These are phyloP conservation scores for Perca fluviatilis DNA, from an alignment of 2,113 vertebrate genomes.

Conservation along the genomic window DNA sequence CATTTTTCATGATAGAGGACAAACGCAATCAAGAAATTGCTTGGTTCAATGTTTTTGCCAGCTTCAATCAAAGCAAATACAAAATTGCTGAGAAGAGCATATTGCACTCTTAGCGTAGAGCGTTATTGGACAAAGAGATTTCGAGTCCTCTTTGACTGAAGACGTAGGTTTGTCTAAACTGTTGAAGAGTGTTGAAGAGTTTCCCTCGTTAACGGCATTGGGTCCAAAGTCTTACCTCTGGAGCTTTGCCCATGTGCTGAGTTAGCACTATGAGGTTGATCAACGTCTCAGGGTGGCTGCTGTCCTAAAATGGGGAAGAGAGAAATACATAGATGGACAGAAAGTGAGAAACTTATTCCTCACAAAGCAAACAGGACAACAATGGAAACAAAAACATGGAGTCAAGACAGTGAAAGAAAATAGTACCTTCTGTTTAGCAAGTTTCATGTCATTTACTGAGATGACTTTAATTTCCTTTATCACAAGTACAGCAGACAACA, in stretches of 20 bases:
- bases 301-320: slow-evolving; percentile 86
- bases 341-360: not conserved
- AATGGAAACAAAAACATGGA: not conserved
- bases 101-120: not conserved
- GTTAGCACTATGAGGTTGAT: slow-evolving; percentile 95
- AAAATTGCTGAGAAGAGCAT: slow-evolving; percentile 7
- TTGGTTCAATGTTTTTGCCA: not conserved
- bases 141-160: not conserved
- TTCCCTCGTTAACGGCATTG: not conserved
- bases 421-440: not conserved
- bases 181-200: not conserved
- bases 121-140: not conserved
- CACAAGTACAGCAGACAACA: not conserved
- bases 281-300: slow-evolving; percentile 94
- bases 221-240: slow-evolving; percentile 89
- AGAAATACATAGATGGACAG: slow-evolving; percentile 7
- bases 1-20: slow-evolving; percentile 7
- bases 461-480: not conserved
- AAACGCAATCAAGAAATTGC: slow-evolving; percentile 31
- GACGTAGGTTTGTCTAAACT: not conserved
- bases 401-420: not conserved
- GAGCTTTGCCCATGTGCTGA: slow-evolving; percentile 94
- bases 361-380: not conserved
- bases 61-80: slow-evolving; percentile 27
- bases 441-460: not conserved